Conservation (phyloP, 2,888 invertebrate genomes). For the Morpho achilles region DNA sequence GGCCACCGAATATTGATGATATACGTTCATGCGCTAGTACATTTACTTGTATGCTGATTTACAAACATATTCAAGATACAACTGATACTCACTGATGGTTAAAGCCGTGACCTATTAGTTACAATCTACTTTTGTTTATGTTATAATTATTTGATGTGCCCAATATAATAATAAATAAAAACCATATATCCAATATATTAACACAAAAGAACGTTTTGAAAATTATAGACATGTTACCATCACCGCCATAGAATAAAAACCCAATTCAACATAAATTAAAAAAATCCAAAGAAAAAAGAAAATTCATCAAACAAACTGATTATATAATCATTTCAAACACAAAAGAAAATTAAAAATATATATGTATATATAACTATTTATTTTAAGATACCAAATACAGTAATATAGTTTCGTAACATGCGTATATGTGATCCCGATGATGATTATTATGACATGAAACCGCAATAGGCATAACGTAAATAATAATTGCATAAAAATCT, state of each 20-base stretch:
- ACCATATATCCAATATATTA: slow-evolving; percentile 33
- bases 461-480: neutral
- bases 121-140: neutral
- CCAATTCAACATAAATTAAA: slow-evolving; percentile 30
- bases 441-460: neutral
- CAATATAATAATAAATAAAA: neutral
- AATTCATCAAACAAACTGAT: slow-evolving; percentile 63
- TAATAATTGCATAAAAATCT: neutral
- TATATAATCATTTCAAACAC: neutral
- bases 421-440: slow-evolving; percentile 7
- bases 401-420: slow-evolving; percentile 1
- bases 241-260: slow-evolving; percentile 48
- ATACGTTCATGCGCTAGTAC: slow-evolving; percentile 18
- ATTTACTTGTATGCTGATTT: slow-evolving; percentile 3
- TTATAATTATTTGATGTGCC: neutral
- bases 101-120: slow-evolving; percentile 17
- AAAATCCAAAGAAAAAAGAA: slow-evolving; percentile 49
- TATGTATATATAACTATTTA: neutral
- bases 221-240: slow-evolving; percentile 63
- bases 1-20: slow-evolving; percentile 8
- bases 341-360: neutral
- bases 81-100: slow-evolving; percentile 5
- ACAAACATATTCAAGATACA: slow-evolving; percentile 1
- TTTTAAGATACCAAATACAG: neutral
- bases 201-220: slow-evolving; percentile 47